Percentiles rank a stretch among this genome's conserved stretches.
Evolutionary conservation across 2,113 vertebrate genomes (phyloP).

Genomic region (Xenotilapia leptura): DNA sequence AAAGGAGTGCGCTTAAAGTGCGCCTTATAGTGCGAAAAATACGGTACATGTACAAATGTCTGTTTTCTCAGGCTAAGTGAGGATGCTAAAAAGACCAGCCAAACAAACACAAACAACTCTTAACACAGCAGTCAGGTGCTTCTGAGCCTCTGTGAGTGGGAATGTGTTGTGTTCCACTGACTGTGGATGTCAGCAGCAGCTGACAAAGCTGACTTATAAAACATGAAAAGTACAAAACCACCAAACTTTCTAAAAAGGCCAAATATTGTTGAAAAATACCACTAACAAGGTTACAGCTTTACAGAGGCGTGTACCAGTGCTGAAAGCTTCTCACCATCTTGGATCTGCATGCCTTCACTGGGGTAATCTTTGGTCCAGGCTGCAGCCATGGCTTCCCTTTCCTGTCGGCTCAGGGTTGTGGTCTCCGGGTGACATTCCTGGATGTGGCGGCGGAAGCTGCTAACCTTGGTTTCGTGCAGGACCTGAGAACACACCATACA

Average conservation of each 20-base stretch:
- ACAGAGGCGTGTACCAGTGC: not conserved
- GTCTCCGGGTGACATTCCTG: slow-evolving; percentile 83
- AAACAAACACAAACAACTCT: not conserved
- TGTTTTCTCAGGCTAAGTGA: not conserved
- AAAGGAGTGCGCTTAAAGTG: not conserved
- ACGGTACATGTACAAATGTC: not conserved
- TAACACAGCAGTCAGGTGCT: not conserved
- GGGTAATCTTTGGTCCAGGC: slow-evolving; percentile 80
- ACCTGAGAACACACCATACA: slow-evolving; percentile 86
- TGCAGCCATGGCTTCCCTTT: slow-evolving; percentile 76
- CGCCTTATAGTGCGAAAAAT: not conserved
- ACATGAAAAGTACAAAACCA: not conserved
- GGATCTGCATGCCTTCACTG: slow-evolving; percentile 5
- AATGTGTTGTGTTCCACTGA: not conserved
- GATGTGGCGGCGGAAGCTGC: slow-evolving; percentile 83
- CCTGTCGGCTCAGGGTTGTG: slow-evolving; percentile 64
- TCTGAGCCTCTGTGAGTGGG: not conserved
- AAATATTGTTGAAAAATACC: accelerated
- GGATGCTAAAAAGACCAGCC: not conserved
- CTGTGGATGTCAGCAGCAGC: not conserved
- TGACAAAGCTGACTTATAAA: not conserved
- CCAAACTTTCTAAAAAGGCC: not conserved
- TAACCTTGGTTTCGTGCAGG: slow-evolving; percentile 77
- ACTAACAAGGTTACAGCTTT: not conserved
- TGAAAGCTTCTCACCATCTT: slow-evolving; percentile 50